Conservation (phyloP, 2,113 vertebrate genomes). For the Pachycephala philippinensis region DNA sequence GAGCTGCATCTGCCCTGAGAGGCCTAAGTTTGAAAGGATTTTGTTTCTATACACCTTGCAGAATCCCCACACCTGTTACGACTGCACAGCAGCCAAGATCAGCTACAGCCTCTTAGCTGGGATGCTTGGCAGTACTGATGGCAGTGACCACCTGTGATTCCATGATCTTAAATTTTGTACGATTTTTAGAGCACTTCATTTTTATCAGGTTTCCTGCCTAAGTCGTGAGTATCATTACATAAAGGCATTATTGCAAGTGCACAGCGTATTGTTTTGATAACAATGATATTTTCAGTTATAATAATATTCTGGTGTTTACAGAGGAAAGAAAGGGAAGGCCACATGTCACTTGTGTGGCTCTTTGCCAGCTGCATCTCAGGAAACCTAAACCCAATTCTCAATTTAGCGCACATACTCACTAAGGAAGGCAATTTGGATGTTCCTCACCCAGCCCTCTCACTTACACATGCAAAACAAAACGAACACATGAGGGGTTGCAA, state of each 20-base stretch:
- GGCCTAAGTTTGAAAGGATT: neutral
- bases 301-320: neutral
- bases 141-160: neutral
- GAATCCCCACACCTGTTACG: neutral
- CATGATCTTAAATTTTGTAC: neutral
- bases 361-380: neutral
- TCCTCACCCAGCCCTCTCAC: neutral
- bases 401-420: neutral
- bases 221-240: neutral
- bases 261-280: neutral
- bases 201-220: neutral
- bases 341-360: neutral
- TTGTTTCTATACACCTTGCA: neutral
- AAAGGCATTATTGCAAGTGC: neutral
- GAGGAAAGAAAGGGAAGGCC: neutral
- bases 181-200: neutral
- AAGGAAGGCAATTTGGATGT: neutral
- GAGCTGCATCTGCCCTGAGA: neutral
- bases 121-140: neutral
- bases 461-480: neutral
- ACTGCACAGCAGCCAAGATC: neutral
- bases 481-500: neutral
- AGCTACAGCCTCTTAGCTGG: neutral
- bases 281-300: neutral
- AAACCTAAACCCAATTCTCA: neutral